Conservation (phyloP, 1,140 invertebrate species). For the Belonocnema kinseyi region DNA sequence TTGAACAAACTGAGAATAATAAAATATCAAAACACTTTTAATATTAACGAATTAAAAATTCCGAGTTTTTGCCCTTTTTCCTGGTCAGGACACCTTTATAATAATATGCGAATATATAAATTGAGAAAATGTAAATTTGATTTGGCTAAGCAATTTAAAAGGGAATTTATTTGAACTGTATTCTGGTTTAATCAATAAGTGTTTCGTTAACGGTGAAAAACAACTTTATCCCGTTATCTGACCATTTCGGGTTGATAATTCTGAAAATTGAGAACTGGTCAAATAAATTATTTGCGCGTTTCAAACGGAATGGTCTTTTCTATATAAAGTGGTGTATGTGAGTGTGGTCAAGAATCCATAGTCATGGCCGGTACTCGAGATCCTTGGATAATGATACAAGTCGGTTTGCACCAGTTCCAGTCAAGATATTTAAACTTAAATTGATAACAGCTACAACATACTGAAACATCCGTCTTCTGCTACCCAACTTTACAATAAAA, state of each 20-base stretch:
- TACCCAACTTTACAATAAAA: too few species aligned
- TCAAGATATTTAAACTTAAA: too few species aligned
- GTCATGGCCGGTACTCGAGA: neutral
- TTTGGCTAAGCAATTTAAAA: neutral
- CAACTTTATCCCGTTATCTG: slow-evolving; percentile 17
- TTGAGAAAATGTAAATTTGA: neutral
- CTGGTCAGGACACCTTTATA: too few species aligned
- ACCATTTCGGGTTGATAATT: neutral
- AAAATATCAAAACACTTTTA: too few species aligned
- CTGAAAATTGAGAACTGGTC: slow-evolving; percentile 17
- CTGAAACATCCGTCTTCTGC: too few species aligned
- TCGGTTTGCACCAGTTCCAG: too few species aligned
- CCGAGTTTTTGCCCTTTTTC: too few species aligned
- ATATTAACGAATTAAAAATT: too few species aligned
- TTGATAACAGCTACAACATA: too few species aligned
- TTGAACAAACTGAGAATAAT: too few species aligned
- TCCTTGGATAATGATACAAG: too few species aligned
- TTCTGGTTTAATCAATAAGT: neutral
- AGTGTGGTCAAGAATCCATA: neutral
- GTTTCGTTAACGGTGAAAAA: slow-evolving; percentile 19
- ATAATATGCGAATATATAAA: too few species aligned
- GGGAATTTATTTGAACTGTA: neutral
- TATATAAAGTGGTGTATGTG: slow-evolving; percentile 9
- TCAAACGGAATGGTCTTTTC: slow-evolving; percentile 20
- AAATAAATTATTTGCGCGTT: slow-evolving; percentile 14